Evolutionary conservation across 2,113 vertebrate species (phyloP).

Genomic region (Pionites leucogaster): DNA sequence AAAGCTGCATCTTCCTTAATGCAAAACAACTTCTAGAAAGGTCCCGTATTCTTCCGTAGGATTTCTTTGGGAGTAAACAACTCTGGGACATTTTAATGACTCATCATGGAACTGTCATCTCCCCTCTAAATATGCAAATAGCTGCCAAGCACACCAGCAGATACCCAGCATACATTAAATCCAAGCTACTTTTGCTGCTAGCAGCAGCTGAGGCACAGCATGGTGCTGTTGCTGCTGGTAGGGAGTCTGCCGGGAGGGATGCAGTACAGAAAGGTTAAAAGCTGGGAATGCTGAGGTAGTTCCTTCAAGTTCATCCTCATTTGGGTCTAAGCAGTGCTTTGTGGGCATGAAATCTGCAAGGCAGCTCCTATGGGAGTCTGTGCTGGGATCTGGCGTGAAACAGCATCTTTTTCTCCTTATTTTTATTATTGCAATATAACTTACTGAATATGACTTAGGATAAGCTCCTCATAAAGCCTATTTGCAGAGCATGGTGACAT

Average conservation of each 20-base stretch:
- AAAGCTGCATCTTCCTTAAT: background rate
- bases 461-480: background rate
- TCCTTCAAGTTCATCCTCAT: background rate
- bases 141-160: background rate
- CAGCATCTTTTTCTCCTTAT: fast-evolving
- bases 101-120: background rate
- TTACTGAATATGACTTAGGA: background rate
- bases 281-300: fast-evolving
- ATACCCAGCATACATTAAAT: background rate
- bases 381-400: background rate
- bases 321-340: background rate
- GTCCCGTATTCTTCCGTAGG: background rate
- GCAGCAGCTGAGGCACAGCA: background rate
- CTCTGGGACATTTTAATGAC: background rate
- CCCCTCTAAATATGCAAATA: background rate
- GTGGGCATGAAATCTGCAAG: background rate
- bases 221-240: fast-evolving
- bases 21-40: background rate
- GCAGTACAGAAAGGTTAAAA: background rate
- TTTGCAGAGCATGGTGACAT: background rate
- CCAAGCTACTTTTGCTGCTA: background rate
- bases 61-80: background rate
- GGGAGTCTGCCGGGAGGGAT: background rate
- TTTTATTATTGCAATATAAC: background rate
- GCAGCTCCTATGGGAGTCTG: background rate